phyloP scores from a whole-genome alignment of 2,888 invertebrate genomes.

The Xestia c-nigrum region DNA sequence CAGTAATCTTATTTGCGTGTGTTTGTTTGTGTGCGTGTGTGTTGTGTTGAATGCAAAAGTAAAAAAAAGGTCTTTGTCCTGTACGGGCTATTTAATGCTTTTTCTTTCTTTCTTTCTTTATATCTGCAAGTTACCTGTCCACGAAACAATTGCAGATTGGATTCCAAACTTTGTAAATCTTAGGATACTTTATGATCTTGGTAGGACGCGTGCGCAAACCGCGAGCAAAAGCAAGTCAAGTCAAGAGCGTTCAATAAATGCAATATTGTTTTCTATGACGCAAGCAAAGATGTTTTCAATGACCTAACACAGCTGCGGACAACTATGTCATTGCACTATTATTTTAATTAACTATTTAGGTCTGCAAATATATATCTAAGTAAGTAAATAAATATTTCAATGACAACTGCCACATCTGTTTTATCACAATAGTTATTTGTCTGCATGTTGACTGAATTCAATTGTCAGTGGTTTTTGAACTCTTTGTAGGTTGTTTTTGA shows the following conservation, averaged over 20 bases:
- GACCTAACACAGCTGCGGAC: not conserved
- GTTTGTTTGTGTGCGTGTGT: no score
- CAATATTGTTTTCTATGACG: not conserved
- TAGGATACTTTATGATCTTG: not conserved
- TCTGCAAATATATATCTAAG: not conserved
- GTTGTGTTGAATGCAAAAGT: not conserved
- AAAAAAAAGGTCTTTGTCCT: no score
- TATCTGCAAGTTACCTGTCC: not conserved
- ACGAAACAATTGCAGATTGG: not conserved
- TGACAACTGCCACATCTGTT: not conserved
- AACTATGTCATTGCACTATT: not conserved
- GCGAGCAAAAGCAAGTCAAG: not conserved
- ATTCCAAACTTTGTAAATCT: not conserved
- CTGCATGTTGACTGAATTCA: not conserved
- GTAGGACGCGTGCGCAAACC: not conserved
- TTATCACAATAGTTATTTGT: not conserved
- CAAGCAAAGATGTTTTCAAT: not conserved
- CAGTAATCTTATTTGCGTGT: not conserved
- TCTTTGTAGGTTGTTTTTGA: not conserved
- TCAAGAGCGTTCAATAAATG: not conserved
- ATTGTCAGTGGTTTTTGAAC: not conserved
- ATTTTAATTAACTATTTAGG: not conserved
- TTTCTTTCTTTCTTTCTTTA: no score
- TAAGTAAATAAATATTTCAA: not conserved
- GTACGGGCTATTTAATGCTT: no score